A percentile compares a stretch with the other conserved stretches of the same genome.
phyloP scores from a whole-genome alignment of 2,113 vertebrate species.

The Megaceryle torquata region DNA sequence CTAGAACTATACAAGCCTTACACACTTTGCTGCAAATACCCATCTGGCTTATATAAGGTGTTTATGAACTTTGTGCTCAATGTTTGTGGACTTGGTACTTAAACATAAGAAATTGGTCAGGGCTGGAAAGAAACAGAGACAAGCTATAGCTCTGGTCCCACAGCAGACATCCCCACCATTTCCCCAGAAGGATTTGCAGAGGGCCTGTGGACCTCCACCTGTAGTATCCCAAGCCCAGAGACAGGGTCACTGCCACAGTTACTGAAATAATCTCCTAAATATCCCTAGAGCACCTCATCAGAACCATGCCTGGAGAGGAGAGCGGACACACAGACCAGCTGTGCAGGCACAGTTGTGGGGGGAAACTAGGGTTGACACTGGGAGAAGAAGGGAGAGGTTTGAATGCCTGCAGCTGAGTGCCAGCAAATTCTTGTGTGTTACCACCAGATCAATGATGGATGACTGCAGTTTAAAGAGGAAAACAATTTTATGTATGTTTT shows the following conservation, averaged over 20 bases:
- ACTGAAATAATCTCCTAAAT: background rate
- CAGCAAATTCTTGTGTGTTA: background rate
- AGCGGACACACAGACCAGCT: fast-evolving
- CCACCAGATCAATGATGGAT: background rate
- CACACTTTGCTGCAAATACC: background rate
- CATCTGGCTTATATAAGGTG: background rate
- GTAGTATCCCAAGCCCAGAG: background rate
- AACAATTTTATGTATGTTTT: constrained; percentile 11
- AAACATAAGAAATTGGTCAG: background rate
- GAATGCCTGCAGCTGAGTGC: background rate
- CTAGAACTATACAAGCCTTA: background rate
- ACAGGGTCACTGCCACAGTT: background rate
- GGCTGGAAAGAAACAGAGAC: background rate
- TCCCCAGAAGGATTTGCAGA: background rate
- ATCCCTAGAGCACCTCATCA: background rate
- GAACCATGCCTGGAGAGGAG: fast-evolving
- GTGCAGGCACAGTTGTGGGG: fast-evolving
- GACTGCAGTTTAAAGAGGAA: background rate
- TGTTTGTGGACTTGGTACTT: background rate
- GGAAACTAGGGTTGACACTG: background rate
- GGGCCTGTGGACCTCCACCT: background rate
- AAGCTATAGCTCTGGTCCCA: background rate
- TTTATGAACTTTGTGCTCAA: background rate
- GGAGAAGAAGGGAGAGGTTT: background rate
- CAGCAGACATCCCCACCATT: background rate